Base-by-base conservation (phyloP, 2,888 invertebrate species). In the Lepetodrilus schrolli region DNA sequence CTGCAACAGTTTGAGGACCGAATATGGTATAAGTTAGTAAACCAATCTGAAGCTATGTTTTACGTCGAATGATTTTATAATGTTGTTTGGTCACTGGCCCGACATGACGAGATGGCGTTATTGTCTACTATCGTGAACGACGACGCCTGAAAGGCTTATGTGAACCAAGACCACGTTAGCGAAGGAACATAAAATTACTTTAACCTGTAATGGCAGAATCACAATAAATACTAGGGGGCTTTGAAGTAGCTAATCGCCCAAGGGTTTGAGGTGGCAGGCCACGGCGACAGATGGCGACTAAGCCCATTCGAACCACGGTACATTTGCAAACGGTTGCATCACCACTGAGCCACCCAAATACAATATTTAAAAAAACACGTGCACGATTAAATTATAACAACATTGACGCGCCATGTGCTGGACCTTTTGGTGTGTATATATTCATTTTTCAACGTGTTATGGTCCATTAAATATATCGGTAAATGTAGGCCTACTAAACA, bases 211-310 rank as follows among this genome's bases (percentile, higher is more conserved):
- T 30, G 58, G 10, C 58, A 30, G 13, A 13, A 20, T 20, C 26
- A 23, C 26, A 26, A 34, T 10, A 30, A 30, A 30, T 30, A 3
- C 17, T 34, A 17, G 26, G 34, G 17, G 17, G 58, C 58, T 58
- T 58, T 58, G 34, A 58, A 30, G n/a, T 34, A 23, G 58, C 30
- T 58, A 58, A 58, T 58, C 30, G 58, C 58, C 26, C n/a, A 30
- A 30, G 34, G 26, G 58, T 58, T 43, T 13, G 43, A n/a, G 43
- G 43, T n/a, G 43, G 43, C 17, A 4, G 43, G 43, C 43, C n/a
- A 17, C 10, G 43, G 17, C 17, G 43, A 43, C 43, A 43, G 43
- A 43, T 43, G 43, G 43, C 43, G 43, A 43, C 13, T n/a, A 43
- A 43, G 43, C n/a, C 43, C n/a, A 2, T 43, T 17, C 1, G n/a